Percentiles rank a stretch among this genome's conserved stretches.
These are phyloP conservation scores for Odontomyia ornata DNA, from an alignment of 2,888 invertebrate genomes.

Conservation along the genomic window DNA sequence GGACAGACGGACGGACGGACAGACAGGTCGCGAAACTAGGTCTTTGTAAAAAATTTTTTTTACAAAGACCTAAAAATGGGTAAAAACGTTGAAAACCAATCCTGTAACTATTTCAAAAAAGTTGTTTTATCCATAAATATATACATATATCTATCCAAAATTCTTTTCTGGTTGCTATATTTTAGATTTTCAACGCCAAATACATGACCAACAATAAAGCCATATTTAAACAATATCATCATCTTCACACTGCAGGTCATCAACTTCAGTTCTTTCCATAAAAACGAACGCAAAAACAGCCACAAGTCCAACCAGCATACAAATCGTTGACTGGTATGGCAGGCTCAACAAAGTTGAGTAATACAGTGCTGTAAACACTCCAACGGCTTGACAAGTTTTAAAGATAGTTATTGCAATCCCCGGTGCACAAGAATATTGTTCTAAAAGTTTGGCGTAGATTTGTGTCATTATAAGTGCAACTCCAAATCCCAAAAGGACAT, in stretches of 20 bases:
- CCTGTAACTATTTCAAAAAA: too few species aligned
- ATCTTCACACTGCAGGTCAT: neutral
- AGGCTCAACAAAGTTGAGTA: constrained; percentile 2
- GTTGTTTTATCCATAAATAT: too few species aligned
- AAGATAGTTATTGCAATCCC: neutral
- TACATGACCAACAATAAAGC: too few species aligned
- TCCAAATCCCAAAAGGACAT: constrained; percentile 16
- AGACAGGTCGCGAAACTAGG: too few species aligned
- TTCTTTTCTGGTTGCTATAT: too few species aligned
- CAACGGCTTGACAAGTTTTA: constrained; percentile 11
- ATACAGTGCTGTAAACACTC: neutral
- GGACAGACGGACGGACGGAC: too few species aligned
- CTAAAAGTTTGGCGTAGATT: constrained; percentile 19
- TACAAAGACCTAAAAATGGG: too few species aligned
- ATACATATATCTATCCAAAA: too few species aligned
- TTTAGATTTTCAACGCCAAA: too few species aligned
- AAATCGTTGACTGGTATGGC: constrained; percentile 17
- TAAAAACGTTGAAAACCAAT: too few species aligned
- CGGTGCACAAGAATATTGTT: neutral
- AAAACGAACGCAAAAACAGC: constrained; percentile 15
- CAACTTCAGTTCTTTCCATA: neutral
- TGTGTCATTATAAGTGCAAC: constrained; percentile 27
- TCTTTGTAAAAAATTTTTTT: too few species aligned
- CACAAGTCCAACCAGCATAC: constrained; percentile 3
- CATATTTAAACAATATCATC: neutral